phyloP scores from a whole-genome alignment of 2,113 vertebrate species.

The Brachypteracias leptosomus region DNA sequence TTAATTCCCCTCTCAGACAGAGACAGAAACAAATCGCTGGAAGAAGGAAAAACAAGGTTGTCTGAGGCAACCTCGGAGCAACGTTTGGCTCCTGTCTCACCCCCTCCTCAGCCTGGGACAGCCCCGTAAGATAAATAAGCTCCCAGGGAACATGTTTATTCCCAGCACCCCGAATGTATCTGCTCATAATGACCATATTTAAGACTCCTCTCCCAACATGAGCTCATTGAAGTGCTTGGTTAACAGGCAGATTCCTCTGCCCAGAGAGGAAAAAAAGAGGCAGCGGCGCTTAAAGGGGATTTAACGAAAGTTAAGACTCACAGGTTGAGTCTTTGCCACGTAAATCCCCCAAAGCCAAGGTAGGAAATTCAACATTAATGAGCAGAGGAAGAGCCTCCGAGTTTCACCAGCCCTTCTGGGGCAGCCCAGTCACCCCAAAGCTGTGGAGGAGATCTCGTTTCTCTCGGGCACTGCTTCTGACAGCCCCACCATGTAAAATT shows the following conservation, averaged over 20 bases:
- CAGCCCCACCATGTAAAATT: slow-evolving; percentile 37
- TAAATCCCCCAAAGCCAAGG: not conserved
- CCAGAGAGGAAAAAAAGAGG: not conserved
- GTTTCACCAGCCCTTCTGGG: not conserved
- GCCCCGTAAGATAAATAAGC: not conserved
- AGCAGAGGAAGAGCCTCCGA: not conserved
- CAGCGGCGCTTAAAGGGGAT: not conserved
- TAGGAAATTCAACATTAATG: not conserved
- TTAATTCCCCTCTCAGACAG: not conserved
- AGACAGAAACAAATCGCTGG: not conserved
- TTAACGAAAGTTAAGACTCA: rapidly evolving
- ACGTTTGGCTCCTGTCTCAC: not conserved
- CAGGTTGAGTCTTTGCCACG: not conserved
- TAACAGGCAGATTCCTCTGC: not conserved
- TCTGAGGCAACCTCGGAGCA: not conserved
- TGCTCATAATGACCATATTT: slow-evolving; percentile 16
- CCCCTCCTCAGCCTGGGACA: not conserved
- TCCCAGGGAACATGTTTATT: not conserved
- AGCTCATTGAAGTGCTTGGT: not conserved
- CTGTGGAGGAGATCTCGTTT: not conserved
- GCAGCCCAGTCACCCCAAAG: not conserved
- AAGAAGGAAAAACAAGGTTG: not conserved
- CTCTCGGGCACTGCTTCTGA: not conserved
- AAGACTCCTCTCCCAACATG: not conserved
- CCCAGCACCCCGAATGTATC: not conserved